A percentile compares a stretch with the other conserved stretches of the same genome.
These are phyloP conservation scores for Clitarchus hookeri DNA, from an alignment of 2,888 invertebrate species.

Conservation along the genomic window DNA sequence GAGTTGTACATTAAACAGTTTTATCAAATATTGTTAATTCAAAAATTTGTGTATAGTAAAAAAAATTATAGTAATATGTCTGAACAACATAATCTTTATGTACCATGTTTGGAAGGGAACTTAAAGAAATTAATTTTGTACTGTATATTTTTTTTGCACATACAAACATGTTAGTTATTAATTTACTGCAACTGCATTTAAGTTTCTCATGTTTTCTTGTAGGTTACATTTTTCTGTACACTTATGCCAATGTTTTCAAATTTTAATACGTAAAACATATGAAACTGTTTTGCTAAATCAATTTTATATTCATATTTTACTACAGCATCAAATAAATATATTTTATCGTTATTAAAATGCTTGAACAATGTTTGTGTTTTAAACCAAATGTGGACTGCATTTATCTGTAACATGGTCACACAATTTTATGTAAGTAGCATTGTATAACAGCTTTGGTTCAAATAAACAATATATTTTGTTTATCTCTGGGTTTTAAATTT, in stretches of 20 bases:
- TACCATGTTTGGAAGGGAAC: not conserved
- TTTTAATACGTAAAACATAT: too few species aligned
- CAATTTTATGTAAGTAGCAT: not conserved
- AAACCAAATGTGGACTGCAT: not conserved
- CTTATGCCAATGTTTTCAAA: too few species aligned
- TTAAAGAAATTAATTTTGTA: not conserved
- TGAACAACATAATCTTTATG: not conserved
- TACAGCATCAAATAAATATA: too few species aligned
- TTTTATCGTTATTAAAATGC: too few species aligned
- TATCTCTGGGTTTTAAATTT: not conserved
- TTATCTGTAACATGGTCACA: not conserved
- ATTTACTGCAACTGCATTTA: too few species aligned
- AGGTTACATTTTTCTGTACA: not conserved
- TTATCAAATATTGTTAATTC: not conserved
- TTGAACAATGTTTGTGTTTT: not conserved
- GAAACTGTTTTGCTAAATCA: too few species aligned
- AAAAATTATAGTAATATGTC: not conserved
- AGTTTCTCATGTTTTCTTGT: not conserved
- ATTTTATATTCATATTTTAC: too few species aligned
- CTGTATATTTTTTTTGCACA: not conserved
- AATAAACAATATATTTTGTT: conserved; percentile 11
- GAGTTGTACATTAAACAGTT: not conserved
- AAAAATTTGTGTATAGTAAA: not conserved
- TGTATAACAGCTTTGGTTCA: not conserved
- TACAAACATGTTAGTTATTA: too few species aligned